Conservation (phyloP, 2,888 invertebrate genomes). For the Beris morrisii region DNA sequence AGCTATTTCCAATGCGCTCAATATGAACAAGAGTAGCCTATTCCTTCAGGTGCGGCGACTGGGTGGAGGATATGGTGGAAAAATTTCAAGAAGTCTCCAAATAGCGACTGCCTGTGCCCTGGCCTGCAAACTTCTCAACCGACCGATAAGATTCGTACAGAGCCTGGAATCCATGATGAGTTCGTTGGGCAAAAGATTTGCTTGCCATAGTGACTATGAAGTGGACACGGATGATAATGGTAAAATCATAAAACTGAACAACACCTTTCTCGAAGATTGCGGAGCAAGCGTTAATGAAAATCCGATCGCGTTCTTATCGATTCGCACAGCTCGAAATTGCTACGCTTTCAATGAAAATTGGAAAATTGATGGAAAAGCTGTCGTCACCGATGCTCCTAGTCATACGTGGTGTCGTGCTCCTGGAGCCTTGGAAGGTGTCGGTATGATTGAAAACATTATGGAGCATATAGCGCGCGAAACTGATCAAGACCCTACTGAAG, state of each 20-base stretch:
- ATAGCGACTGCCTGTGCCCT: slow-evolving; percentile 66
- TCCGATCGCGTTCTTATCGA: slow-evolving; percentile 48
- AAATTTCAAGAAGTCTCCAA: slow-evolving; percentile 65
- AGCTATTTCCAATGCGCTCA: slow-evolving; percentile 61
- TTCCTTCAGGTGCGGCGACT: slow-evolving; percentile 70
- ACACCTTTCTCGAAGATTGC: slow-evolving; percentile 60
- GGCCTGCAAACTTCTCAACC: slow-evolving; percentile 48
- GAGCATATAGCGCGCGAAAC: slow-evolving; percentile 65
- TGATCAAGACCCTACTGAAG: slow-evolving; percentile 62
- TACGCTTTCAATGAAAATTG: slow-evolving; percentile 68
- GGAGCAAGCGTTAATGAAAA: slow-evolving; percentile 62
- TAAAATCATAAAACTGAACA: slow-evolving; percentile 67
- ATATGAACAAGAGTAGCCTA: slow-evolving; percentile 66
- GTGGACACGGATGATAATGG: slow-evolving; percentile 66
- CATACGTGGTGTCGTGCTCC: slow-evolving; percentile 73
- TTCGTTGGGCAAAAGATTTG: slow-evolving; percentile 67
- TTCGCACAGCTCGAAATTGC: slow-evolving; percentile 59
- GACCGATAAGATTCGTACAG: slow-evolving; percentile 72
- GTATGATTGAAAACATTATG: slow-evolving; percentile 66
- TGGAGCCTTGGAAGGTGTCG: slow-evolving; percentile 64
- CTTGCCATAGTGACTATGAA: slow-evolving; percentile 66
- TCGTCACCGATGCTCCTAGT: slow-evolving; percentile 66
- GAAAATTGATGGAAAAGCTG: slow-evolving; percentile 68
- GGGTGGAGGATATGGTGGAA: slow-evolving; percentile 82
- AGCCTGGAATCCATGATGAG: slow-evolving; percentile 73